phyloP scores from a whole-genome alignment of 2,888 invertebrate genomes.

The Orchestes rusci region DNA sequence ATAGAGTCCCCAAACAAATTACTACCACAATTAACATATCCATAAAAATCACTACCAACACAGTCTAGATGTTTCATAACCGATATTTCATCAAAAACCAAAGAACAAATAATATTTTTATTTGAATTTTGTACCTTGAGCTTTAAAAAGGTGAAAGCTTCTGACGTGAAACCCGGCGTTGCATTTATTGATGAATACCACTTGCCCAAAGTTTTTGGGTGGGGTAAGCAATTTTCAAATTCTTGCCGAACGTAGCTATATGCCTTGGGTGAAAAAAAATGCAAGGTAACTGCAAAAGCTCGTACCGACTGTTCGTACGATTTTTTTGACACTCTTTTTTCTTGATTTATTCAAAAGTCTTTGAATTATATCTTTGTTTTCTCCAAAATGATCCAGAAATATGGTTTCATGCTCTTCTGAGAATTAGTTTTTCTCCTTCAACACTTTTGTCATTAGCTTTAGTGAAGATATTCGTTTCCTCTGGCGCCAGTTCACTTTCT shows the following conservation, averaged over 20 bases:
- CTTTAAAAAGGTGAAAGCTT: constrained; percentile 21
- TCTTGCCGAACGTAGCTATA: no score
- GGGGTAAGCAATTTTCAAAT: no score
- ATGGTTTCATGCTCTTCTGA: constrained; percentile 11
- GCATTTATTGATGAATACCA: constrained; percentile 22
- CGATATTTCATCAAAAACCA: constrained; percentile 26
- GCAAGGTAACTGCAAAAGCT: constrained; percentile 15
- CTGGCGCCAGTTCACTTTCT: constrained; percentile 9
- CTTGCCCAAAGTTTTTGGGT: constrained; percentile 18
- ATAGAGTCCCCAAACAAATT: constrained; percentile 17
- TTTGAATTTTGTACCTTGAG: constrained; percentile 15
- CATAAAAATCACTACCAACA: constrained; percentile 21
- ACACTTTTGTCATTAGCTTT: constrained; percentile 7
- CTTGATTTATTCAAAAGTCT: constrained; percentile 6
- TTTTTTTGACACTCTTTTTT: constrained; percentile 6
- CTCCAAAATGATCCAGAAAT: constrained; percentile 12
- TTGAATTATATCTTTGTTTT: constrained; percentile 10
- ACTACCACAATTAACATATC: constrained; percentile 25
- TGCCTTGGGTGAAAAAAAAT: constrained; percentile 21
- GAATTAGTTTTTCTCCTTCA: constrained; percentile 11
- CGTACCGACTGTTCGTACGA: constrained; percentile 11
- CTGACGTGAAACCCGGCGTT: constrained; percentile 22
- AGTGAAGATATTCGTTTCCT: constrained; percentile 9
- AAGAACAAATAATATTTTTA: constrained; percentile 19
- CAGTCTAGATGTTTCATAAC: constrained; percentile 24